phyloP scores from a whole-genome alignment of 2,113 vertebrate genomes.

The Campylorhamphus procurvoides region DNA sequence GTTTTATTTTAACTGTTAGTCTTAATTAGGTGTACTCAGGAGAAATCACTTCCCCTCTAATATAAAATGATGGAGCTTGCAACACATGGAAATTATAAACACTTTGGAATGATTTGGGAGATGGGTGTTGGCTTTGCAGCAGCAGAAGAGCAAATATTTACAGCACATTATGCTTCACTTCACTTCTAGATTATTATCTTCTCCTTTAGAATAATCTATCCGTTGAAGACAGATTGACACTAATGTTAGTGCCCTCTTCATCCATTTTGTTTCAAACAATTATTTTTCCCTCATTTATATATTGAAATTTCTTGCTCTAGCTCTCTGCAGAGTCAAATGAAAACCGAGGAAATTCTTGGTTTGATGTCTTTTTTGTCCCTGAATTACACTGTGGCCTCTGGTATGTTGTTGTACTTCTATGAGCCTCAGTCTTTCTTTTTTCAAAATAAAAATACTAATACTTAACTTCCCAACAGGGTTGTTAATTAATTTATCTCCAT shows the following conservation, averaged over 20 bases:
- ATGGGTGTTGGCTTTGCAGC: conserved; percentile 52
- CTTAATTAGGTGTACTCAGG: conserved; percentile 50
- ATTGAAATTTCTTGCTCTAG: neutral
- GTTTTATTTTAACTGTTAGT: conserved; percentile 61
- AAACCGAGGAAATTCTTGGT: neutral
- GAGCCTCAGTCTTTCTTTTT: neutral
- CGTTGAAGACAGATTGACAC: conserved; percentile 1
- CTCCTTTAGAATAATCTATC: conserved; percentile 34
- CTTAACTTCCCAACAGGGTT: neutral
- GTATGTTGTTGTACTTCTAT: neutral
- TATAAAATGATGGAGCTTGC: neutral
- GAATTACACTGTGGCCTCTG: neutral
- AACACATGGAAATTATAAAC: conserved; percentile 67
- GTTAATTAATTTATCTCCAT: neutral
- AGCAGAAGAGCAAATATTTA: conserved; percentile 64
- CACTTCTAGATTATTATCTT: conserved; percentile 55
- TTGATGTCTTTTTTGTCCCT: neutral
- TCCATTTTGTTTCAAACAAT: neutral
- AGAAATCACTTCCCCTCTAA: conserved; percentile 50
- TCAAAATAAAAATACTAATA: neutral
- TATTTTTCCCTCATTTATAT: neutral
- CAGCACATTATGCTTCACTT: conserved; percentile 17
- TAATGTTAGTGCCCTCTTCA: neutral
- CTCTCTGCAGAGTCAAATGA: neutral
- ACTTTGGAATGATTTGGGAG: conserved; percentile 53